Conservation (phyloP, 2,888 invertebrate genomes). For the Exephanes ischioxanthus region DNA sequence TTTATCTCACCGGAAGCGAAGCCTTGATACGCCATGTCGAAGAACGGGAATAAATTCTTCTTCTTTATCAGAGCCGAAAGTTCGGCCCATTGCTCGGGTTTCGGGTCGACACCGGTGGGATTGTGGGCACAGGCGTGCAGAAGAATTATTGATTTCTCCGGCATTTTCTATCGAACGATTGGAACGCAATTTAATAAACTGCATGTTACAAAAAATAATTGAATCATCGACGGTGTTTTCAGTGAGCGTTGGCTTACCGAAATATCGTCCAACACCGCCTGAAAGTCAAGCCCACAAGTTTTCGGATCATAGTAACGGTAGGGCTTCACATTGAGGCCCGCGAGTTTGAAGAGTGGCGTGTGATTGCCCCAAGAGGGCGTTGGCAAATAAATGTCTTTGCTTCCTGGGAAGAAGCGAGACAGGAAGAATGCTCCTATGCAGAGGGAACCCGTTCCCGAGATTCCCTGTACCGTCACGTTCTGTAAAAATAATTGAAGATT, state of each 20-base stretch:
- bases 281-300: conserved; percentile 96
- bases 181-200: conserved; percentile 23
- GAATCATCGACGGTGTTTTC: background rate
- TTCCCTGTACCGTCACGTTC: conserved; percentile 91
- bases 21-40: conserved; percentile 99
- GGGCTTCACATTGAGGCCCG: conserved; percentile 93
- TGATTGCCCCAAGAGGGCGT: conserved; percentile 99
- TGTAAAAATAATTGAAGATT: conserved; percentile 79
- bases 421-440: conserved; percentile 96
- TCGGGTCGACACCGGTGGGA: conserved; percentile 98
- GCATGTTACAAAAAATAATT: background rate
- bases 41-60: conserved; percentile 94
- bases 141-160: conserved; percentile 94
- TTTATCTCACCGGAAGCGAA: conserved; percentile 91
- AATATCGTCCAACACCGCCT: conserved; percentile 96
- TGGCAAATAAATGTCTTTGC: conserved; percentile 95
- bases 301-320: conserved; percentile 98
- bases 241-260: conserved; percentile 85
- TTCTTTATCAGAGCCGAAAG: conserved; percentile 93
- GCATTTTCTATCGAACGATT: conserved; percentile 91
- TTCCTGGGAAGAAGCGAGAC: conserved; percentile 91
- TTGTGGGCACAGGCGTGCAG: conserved; percentile 99
- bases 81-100: conserved; percentile 95
- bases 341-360: conserved; percentile 95
- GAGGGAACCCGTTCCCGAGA: conserved; percentile 99